Percentiles rank a stretch among this genome's conserved stretches.
Evolutionary conservation across 2,888 invertebrate genomes (phyloP).

Genomic region (Halocaridina rubra): DNA sequence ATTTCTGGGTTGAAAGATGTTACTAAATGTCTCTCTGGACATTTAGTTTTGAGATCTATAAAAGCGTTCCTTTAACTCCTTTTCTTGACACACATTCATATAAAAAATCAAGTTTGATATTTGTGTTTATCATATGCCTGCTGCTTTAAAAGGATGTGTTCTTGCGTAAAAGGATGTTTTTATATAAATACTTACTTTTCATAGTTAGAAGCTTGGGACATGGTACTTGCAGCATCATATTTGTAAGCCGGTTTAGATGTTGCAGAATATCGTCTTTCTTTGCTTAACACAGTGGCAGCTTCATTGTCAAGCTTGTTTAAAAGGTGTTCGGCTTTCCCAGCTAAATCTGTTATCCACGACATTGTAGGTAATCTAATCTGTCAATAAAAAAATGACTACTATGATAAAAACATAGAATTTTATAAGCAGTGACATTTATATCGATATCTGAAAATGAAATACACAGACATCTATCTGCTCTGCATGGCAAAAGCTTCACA

Average conservation of each 20-base stretch:
- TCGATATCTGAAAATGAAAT: not conserved
- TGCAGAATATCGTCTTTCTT: conserved; percentile 36
- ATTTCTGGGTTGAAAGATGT: not conserved
- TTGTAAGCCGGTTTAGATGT: not conserved
- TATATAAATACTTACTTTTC: conserved; percentile 26
- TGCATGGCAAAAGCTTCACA: no score
- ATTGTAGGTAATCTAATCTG: not conserved
- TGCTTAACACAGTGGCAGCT: conserved; percentile 75
- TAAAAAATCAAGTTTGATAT: not conserved
- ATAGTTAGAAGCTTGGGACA: conserved; percentile 1
- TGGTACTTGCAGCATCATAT: conserved; percentile 30
- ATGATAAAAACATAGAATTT: not conserved
- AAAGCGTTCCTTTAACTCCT: not conserved
- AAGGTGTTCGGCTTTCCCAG: conserved; percentile 80
- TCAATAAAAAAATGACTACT: not conserved
- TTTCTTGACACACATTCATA: not conserved
- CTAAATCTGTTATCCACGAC: conserved; percentile 81
- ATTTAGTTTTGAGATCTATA: not conserved
- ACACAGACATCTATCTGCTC: no score
- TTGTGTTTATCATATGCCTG: not conserved
- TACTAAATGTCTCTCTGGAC: not conserved
- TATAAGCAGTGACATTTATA: not conserved
- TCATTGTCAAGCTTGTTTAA: conserved; percentile 81
- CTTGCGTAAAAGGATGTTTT: no score
- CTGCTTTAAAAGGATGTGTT: no score